These are phyloP conservation scores for Coremacera marginata DNA, from an alignment of 2,888 invertebrate genomes.

Conservation along the genomic window DNA sequence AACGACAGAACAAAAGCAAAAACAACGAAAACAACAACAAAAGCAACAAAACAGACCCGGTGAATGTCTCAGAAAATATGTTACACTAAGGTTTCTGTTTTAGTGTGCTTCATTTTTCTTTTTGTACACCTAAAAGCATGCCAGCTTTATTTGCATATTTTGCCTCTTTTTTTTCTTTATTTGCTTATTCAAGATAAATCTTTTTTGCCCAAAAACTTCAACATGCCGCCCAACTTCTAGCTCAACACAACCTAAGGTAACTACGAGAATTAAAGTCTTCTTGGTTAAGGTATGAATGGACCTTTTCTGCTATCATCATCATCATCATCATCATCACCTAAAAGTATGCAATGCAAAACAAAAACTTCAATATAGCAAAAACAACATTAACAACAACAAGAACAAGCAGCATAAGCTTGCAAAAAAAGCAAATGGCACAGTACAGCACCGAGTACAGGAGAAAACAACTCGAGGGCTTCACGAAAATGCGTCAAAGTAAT, in stretches of 20 bases:
- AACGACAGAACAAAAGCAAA: background rate
- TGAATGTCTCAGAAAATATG: background rate
- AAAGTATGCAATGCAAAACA: background rate
- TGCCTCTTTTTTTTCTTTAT: background rate
- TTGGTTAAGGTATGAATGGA: too few species aligned
- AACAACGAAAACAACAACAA: background rate
- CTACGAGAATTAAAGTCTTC: too few species aligned
- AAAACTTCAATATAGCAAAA: background rate
- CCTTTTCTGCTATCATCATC: too few species aligned
- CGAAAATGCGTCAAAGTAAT: slow-evolving; percentile 65
- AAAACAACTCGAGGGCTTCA: background rate
- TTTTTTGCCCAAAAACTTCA: background rate
- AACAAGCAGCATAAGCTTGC: background rate
- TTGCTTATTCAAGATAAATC: slow-evolving; percentile 2
- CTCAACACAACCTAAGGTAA: background rate
- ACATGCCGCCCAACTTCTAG: background rate
- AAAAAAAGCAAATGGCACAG: background rate
- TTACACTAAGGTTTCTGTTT: background rate
- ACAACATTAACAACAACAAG: background rate
- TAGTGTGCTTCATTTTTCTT: background rate
- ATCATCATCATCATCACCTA: background rate
- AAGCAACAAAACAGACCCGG: background rate
- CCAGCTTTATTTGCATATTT: slow-evolving; percentile 11
- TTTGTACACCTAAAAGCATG: background rate
- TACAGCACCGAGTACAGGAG: background rate